These are phyloP conservation scores for Acrocephalus arundinaceus DNA, from an alignment of 2,113 vertebrate genomes.

Conservation along the genomic window DNA sequence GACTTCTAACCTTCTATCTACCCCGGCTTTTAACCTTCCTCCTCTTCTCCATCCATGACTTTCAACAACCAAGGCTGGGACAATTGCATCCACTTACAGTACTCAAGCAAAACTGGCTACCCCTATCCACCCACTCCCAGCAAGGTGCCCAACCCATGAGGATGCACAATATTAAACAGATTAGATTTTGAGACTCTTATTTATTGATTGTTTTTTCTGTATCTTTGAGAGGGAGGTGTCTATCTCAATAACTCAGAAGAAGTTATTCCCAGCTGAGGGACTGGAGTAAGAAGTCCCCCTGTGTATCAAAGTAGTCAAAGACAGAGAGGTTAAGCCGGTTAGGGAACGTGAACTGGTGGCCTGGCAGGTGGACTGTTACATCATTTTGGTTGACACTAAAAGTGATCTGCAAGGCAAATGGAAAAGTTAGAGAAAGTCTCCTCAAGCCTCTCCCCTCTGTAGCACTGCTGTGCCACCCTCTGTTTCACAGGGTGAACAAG, in stretches of 20 bases:
- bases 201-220: conserved; percentile 45
- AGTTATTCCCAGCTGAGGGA: conserved; percentile 66
- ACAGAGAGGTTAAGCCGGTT: conserved; percentile 65
- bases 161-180: background rate
- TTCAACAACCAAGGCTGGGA: background rate
- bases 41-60: background rate
- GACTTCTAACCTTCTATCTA: background rate
- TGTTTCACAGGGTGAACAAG: background rate
- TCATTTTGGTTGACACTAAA: conserved; percentile 54
- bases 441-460: background rate
- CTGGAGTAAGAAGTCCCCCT: conserved; percentile 70
- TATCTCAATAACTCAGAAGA: background rate
- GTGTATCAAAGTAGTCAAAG: conserved; percentile 62
- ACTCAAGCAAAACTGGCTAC: background rate
- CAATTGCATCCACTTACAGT: background rate
- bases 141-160: background rate
- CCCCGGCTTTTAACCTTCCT: background rate
- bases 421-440: background rate
- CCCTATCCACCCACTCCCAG: background rate
- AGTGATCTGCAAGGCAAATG: conserved; percentile 59
- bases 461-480: background rate
- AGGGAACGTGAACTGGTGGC: conserved; percentile 71
- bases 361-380: conserved; percentile 68
- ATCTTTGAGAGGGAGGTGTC: background rate
- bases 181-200: background rate